These are phyloP conservation scores for Corythornis cristatus DNA, from an alignment of 2,113 vertebrate genomes.

Conservation along the genomic window DNA sequence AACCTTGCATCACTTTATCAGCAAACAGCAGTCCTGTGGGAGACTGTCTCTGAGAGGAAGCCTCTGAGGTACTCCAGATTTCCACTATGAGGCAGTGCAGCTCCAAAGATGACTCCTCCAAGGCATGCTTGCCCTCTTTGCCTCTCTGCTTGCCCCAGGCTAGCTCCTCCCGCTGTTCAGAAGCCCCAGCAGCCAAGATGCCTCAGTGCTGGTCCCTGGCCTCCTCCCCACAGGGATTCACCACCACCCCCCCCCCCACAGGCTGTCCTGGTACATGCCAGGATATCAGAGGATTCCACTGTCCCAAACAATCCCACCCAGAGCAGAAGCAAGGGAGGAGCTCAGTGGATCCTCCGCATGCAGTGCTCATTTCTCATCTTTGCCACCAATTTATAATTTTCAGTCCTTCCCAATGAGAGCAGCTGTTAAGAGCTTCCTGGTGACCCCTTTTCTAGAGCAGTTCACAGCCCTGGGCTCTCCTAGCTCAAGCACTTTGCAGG, in stretches of 20 bases:
- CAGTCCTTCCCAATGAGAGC: not conserved
- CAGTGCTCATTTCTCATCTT: not conserved
- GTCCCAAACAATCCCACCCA: not conserved
- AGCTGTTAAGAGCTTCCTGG: not conserved
- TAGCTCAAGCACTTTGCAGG: rapidly evolving
- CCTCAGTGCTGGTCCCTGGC: no score
- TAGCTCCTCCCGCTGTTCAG: not conserved
- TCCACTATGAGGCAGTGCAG: conserved; percentile 35
- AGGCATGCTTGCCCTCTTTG: not conserved
- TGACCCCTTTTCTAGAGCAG: not conserved
- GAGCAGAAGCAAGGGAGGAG: not conserved
- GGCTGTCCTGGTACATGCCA: not conserved
- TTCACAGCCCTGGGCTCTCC: not conserved
- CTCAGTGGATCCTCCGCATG: rapidly evolving
- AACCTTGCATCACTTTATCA: not conserved
- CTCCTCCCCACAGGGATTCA: rapidly evolving
- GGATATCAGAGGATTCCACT: not conserved
- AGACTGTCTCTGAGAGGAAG: not conserved
- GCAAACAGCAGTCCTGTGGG: no score
- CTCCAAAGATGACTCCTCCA: not conserved
- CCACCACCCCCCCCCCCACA: no score
- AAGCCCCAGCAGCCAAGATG: not conserved
- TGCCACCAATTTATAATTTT: not conserved
- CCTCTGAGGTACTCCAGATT: not conserved
- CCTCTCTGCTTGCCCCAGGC: not conserved